Conservation (phyloP, 2,113 vertebrate species). For the Pleuronectes platessa region DNA sequence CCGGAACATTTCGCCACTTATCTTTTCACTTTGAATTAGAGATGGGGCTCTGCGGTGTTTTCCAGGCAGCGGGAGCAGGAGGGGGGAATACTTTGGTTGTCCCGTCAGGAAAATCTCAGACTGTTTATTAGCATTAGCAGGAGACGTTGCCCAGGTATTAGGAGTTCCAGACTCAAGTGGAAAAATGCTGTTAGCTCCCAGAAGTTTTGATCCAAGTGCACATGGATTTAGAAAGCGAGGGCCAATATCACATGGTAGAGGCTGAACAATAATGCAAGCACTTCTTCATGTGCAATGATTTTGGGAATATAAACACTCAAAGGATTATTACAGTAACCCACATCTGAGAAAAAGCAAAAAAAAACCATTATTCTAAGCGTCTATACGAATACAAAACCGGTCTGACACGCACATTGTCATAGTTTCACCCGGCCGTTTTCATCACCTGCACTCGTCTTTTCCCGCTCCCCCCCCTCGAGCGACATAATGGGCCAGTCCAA, state of each 20-base stretch:
- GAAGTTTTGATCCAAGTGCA: slow-evolving; percentile 40
- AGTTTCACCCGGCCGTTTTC: slow-evolving; percentile 70
- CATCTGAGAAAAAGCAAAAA: slow-evolving; percentile 14
- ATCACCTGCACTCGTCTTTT: slow-evolving; percentile 69
- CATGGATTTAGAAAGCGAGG: slow-evolving; percentile 13
- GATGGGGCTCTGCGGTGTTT: slow-evolving; percentile 60
- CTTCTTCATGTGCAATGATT: slow-evolving; percentile 16
- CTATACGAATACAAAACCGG: slow-evolving; percentile 44
- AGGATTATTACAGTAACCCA: neutral
- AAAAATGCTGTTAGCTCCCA: slow-evolving; percentile 52
- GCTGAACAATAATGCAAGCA: slow-evolving; percentile 23
- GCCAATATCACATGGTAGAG: slow-evolving; percentile 28
- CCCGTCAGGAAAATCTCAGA: slow-evolving; percentile 64
- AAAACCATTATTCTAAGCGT: slow-evolving; percentile 4
- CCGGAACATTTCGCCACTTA: slow-evolving; percentile 70
- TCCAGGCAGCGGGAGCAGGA: slow-evolving; percentile 56
- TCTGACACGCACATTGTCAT: slow-evolving; percentile 51
- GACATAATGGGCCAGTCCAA: slow-evolving; percentile 79
- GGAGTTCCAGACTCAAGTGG: slow-evolving; percentile 54
- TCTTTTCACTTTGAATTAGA: slow-evolving; percentile 80
- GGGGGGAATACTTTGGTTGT: slow-evolving; percentile 45
- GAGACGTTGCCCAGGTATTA: slow-evolving; percentile 69
- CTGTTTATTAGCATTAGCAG: slow-evolving; percentile 67
- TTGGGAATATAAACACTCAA: slow-evolving; percentile 12
- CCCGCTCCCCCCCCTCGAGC: slow-evolving; percentile 58